Evolutionary conservation across 2,113 vertebrate species (phyloP).

Genomic region (Onychostruthus taczanowskii): DNA sequence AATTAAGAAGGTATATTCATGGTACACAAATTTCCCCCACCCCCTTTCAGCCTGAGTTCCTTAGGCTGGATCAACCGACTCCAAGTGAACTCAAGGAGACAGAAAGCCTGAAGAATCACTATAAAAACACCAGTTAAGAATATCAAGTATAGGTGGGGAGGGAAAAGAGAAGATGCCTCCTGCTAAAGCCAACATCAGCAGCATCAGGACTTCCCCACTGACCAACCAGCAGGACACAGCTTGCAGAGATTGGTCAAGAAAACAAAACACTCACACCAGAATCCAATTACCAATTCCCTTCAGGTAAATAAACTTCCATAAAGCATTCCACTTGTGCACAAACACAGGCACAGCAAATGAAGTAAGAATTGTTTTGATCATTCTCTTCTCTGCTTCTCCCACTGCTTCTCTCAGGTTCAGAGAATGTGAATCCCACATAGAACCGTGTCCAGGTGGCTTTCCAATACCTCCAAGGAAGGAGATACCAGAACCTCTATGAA

Average conservation of each 20-base stretch:
- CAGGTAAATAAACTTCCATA: too few relatives aligned
- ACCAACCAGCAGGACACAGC: too few relatives aligned
- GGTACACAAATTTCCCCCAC: fast-evolving
- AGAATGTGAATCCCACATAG: neutral
- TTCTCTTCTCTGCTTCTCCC: too few relatives aligned
- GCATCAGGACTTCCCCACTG: neutral
- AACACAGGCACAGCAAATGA: too few relatives aligned
- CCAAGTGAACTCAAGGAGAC: neutral
- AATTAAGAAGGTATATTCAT: neutral
- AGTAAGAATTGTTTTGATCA: too few relatives aligned
- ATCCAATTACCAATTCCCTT: too few relatives aligned
- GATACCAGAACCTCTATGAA: neutral
- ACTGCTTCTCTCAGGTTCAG: too few relatives aligned
- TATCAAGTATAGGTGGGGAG: neutral
- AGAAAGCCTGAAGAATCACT: neutral
- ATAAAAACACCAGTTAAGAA: neutral
- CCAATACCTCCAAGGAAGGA: neutral
- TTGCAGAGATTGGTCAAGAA: too few relatives aligned
- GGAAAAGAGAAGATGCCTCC: neutral
- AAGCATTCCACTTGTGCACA: too few relatives aligned
- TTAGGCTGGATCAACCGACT: neutral
- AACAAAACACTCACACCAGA: too few relatives aligned
- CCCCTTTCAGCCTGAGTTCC: neutral
- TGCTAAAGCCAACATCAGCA: neutral
- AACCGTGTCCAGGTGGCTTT: neutral